These are phyloP conservation scores for Lepeophtheirus salmonis DNA, from an alignment of 1,140 invertebrate genomes.

Conservation along the genomic window DNA sequence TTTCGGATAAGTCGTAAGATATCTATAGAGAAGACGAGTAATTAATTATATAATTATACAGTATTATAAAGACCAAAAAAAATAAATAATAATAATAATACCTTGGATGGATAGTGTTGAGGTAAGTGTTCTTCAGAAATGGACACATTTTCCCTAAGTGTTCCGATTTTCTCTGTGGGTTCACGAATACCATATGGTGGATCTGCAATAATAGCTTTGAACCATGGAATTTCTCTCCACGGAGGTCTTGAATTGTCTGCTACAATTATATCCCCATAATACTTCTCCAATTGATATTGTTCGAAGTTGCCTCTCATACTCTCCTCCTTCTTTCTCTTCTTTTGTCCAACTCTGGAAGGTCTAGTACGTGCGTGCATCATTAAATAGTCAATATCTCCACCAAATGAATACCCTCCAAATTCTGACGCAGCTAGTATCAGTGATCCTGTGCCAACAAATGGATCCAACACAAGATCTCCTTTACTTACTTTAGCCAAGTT, in stretches of 20 bases:
- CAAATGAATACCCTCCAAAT: slow-evolving; percentile 71
- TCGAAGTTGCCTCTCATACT: slow-evolving; percentile 15
- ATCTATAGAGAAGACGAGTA: slow-evolving; percentile 18
- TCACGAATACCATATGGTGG: slow-evolving; percentile 18
- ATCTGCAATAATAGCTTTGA: slow-evolving; percentile 9
- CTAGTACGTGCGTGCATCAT: slow-evolving; percentile 71
- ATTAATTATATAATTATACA: no score
- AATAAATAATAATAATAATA: neutral
- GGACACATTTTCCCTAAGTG: neutral
- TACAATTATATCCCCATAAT: slow-evolving; percentile 9
- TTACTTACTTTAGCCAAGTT: slow-evolving; percentile 61
- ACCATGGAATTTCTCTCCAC: neutral
- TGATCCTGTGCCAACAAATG: slow-evolving; percentile 86
- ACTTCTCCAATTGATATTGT: slow-evolving; percentile 10
- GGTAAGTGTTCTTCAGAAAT: slow-evolving; percentile 5
- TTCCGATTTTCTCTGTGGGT: slow-evolving; percentile 1
- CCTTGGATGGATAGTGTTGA: neutral
- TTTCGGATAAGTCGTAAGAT: neutral
- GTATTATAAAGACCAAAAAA: neutral
- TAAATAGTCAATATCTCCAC: slow-evolving; percentile 80
- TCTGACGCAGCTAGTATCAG: slow-evolving; percentile 72
- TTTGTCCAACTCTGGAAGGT: slow-evolving; percentile 36
- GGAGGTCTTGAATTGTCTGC: neutral
- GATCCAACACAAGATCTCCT: slow-evolving; percentile 64
- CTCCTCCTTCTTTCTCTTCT: slow-evolving; percentile 15